phyloP scores from a whole-genome alignment of 2,113 vertebrate species.

The Thalassarche chlororhynchos region DNA sequence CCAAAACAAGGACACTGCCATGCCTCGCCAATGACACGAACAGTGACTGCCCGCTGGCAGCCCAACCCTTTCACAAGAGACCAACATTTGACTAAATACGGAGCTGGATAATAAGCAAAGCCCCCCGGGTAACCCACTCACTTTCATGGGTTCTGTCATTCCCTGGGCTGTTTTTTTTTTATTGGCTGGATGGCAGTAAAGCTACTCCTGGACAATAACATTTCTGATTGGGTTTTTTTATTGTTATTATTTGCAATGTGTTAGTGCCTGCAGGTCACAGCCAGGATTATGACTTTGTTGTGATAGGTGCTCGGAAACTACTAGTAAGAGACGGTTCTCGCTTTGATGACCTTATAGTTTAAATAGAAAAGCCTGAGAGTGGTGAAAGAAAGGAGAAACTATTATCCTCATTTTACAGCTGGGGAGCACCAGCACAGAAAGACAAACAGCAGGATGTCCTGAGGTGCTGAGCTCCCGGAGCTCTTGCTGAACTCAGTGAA shows the following conservation, averaged over 20 bases:
- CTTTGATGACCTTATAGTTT: neutral
- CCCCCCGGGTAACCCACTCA: neutral
- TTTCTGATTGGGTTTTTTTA: constrained; percentile 48
- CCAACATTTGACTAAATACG: neutral
- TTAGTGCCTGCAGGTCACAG: constrained; percentile 32
- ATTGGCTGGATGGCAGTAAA: constrained; percentile 24
- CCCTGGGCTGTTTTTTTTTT: neutral
- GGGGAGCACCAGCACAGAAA: neutral
- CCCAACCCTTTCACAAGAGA: neutral
- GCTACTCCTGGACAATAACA: constrained; percentile 20
- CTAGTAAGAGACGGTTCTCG: neutral
- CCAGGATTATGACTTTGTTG: constrained; percentile 24
- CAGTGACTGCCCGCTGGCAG: neutral
- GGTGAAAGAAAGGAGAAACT: neutral
- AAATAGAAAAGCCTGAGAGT: neutral
- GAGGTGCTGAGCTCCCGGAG: neutral
- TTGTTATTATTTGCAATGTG: constrained; percentile 38
- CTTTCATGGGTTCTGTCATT: neutral
- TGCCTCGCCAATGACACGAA: neutral
- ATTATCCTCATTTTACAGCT: neutral
- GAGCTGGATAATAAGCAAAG: neutral
- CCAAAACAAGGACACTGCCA: neutral
- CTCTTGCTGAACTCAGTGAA: neutral
- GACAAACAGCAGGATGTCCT: neutral
- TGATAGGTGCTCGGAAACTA: constrained; percentile 1